These are phyloP conservation scores for Platycnemis pennipes DNA, from an alignment of 2,888 invertebrate genomes.

Conservation along the genomic window DNA sequence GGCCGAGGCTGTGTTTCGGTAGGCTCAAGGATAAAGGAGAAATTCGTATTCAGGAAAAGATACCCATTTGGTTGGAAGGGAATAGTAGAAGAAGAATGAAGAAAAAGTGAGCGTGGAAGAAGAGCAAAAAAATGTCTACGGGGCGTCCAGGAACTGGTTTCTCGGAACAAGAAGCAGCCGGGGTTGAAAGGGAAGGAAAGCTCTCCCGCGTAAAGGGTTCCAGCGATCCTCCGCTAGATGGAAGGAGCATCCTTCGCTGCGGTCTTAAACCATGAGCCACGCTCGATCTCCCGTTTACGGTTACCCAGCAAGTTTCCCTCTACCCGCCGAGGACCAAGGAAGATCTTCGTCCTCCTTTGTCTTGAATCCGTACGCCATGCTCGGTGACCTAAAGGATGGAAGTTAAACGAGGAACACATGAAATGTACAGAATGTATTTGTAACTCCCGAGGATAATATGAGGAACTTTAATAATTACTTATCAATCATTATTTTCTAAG, in stretches of 20 bases:
- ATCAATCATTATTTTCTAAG: no score
- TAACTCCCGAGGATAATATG: no score
- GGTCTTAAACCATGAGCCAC: not conserved
- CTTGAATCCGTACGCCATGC: not conserved
- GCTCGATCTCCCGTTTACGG: not conserved
- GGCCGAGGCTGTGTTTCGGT: slow-evolving; percentile 66
- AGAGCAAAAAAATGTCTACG: slow-evolving; percentile 58
- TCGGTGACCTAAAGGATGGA: not conserved
- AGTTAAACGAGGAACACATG: not conserved
- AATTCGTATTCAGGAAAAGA: slow-evolving; percentile 68
- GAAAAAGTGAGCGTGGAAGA: slow-evolving; percentile 53
- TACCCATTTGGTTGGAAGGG: slow-evolving; percentile 67
- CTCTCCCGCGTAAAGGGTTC: slow-evolving; percentile 1
- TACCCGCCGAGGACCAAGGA: not conserved
- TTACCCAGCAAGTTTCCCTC: not conserved
- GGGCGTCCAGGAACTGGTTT: slow-evolving; percentile 64
- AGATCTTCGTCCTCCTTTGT: not conserved
- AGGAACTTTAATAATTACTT: no score
- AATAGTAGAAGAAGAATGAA: slow-evolving; percentile 66
- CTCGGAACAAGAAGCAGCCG: slow-evolving; percentile 28
- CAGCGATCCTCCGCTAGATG: slow-evolving; percentile 43
- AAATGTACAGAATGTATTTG: no score
- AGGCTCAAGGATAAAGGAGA: slow-evolving; percentile 67
- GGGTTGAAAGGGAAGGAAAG: slow-evolving; percentile 1
- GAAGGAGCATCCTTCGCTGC: slow-evolving; percentile 39